A percentile compares a stretch with the other conserved stretches of the same genome.
Conservation (phyloP, 1,140 invertebrate species). For the Tribolium madens region DNA sequence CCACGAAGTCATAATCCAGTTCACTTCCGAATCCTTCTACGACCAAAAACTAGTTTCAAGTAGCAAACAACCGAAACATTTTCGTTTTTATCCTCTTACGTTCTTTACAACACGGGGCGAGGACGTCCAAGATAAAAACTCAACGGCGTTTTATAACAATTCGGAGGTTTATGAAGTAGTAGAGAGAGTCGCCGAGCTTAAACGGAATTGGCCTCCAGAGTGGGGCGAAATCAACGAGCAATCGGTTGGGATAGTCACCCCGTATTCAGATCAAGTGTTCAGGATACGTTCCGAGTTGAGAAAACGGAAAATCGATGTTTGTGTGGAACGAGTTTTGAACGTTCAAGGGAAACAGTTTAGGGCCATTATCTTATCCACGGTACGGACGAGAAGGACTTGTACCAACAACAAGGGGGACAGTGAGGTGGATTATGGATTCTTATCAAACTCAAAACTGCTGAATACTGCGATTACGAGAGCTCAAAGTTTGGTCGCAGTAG, state of each 20-base stretch:
- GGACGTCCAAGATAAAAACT: slow-evolving; percentile 83
- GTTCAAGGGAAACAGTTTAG: slow-evolving; percentile 93
- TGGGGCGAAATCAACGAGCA: slow-evolving; percentile 83
- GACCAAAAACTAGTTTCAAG: slow-evolving; percentile 81
- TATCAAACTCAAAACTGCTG: slow-evolving; percentile 86
- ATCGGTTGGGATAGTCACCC: slow-evolving; percentile 86
- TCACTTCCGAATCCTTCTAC: slow-evolving; percentile 88
- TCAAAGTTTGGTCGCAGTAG: slow-evolving; percentile 87
- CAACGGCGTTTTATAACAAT: slow-evolving; percentile 88
- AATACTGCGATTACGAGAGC: slow-evolving; percentile 91
- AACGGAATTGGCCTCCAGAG: slow-evolving; percentile 77
- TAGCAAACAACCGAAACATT: slow-evolving; percentile 76
- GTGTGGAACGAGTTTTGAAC: slow-evolving; percentile 88
- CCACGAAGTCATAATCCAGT: slow-evolving; percentile 84
- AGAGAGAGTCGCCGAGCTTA: slow-evolving; percentile 77
- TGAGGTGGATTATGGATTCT: slow-evolving; percentile 81
- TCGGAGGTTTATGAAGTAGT: slow-evolving; percentile 86
- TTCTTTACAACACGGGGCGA: slow-evolving; percentile 86
- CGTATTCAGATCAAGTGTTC: slow-evolving; percentile 88
- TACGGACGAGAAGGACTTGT: slow-evolving; percentile 83
- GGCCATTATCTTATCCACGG: slow-evolving; percentile 87
- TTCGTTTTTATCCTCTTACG: slow-evolving; percentile 80
- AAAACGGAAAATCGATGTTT: slow-evolving; percentile 79
- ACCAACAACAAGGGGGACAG: slow-evolving; percentile 63
- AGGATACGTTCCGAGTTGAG: slow-evolving; percentile 84